phyloP scores from a whole-genome alignment of 92 coral and sea anemone species.

The Palythoa caribaeorum region DNA sequence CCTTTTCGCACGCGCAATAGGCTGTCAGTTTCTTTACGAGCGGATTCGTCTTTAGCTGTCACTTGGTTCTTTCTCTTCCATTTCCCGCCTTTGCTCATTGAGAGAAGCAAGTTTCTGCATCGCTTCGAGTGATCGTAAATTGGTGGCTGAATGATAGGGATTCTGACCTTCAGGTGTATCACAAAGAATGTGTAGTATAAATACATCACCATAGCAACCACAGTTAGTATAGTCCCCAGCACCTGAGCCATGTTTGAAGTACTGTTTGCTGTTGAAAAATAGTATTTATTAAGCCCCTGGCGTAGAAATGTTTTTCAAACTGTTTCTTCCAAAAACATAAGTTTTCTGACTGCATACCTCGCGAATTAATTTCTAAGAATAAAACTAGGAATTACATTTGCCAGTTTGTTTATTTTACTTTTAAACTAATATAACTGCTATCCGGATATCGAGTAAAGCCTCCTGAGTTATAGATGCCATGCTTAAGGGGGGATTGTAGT shows the following conservation, averaged over 20 bases:
- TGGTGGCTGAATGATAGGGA: slow-evolving; percentile 34
- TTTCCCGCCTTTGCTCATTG: slow-evolving; percentile 71
- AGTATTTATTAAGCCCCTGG: no score
- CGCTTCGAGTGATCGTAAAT: slow-evolving; percentile 55
- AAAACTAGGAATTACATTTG: no score
- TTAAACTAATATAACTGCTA: no score
- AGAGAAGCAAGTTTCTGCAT: slow-evolving; percentile 65
- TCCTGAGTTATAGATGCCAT: no score
- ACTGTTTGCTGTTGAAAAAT: background rate
- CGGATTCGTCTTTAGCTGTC: slow-evolving; percentile 56
- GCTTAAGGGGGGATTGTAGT: no score
- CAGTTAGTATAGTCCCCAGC: background rate
- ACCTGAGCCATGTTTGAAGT: background rate
- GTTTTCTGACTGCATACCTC: no score
- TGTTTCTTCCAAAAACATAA: no score
- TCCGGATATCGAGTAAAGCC: no score
- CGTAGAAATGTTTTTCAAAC: no score
- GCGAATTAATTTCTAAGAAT: no score
- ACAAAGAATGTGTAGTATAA: slow-evolving; percentile 20
- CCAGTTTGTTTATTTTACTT: no score
- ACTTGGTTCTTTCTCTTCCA: slow-evolving; percentile 69
- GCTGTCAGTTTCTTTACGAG: slow-evolving; percentile 71
- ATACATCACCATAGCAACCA: slow-evolving; percentile 36
- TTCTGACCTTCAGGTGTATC: slow-evolving; percentile 8
- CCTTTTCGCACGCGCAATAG: slow-evolving; percentile 81